Base-by-base conservation (phyloP, 2,113 vertebrate genomes). In the Danionella cerebrum region DNA sequence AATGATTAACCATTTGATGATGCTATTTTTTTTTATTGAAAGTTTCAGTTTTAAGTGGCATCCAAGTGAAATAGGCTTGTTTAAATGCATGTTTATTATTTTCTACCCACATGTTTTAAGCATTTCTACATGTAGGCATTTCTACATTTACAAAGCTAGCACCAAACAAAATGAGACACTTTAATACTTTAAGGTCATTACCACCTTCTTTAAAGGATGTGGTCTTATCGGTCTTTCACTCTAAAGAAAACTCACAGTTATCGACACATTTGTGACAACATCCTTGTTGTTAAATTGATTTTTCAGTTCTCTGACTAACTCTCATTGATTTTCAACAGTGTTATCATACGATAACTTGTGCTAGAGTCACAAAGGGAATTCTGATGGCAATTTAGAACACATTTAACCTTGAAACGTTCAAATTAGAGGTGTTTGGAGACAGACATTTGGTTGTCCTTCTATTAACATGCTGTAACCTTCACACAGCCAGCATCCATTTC, bases 291-390 rank as follows among this genome's bases (percentile, higher is more conserved):
- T 4, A 73, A 82, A 76, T 71, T 67, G 70, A 42, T 64, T 64
- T 67, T 27, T 44, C 9, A 75, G 76, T 78, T 67, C 66, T 82
- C 76, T 80, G 67, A 77, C 58, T 76, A 79, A 76, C 74, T 75
- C 35, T 25, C 66, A 85, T 83, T 69, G 78, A 85, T 85, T 84
- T 80, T 78, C 41, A 78, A 69, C 78, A 66, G 66, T 59, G 1
- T 38, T 38, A 54, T 64, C 70, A 71, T 60, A 67, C 41, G 70
- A 78, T 78, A 76, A 82, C 64, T 79, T 68, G 82, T 80, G 82
- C 73, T 70, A 69, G 79, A 79, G 78, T 41, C 67, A 33, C 73
- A 77, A 55, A 48, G 71, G 55, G 22, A 77, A 76, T 78, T 82
- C 72, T 79, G 51, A 82, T 74, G 73, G 79, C 79, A 78, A 72